Conservation (phyloP, 2,113 vertebrate species). For the Pongo abelii region DNA sequence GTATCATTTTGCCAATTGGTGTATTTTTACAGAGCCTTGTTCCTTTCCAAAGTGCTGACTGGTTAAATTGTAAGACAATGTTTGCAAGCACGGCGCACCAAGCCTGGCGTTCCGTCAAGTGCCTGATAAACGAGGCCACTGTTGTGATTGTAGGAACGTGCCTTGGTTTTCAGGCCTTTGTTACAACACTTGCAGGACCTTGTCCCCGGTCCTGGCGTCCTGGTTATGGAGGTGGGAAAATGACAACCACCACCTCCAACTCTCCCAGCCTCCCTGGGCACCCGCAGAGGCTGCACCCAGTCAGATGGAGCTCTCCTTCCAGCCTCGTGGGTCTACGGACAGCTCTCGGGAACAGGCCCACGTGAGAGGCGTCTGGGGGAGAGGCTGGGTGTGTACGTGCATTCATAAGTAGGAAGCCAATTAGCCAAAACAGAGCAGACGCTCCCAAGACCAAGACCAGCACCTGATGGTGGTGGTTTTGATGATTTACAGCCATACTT, state of each 20-base stretch:
- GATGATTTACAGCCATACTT: accelerated
- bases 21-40: not conserved
- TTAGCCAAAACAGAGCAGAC: accelerated
- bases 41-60: accelerated
- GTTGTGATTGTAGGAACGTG: accelerated
- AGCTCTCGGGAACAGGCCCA: not conserved
- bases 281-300: accelerated
- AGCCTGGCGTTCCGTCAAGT: accelerated
- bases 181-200: accelerated
- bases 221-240: too few relatives aligned
- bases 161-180: not conserved
- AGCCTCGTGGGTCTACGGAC: not conserved
- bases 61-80: accelerated
- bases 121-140: accelerated
- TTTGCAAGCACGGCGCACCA: not conserved
- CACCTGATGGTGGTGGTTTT: accelerated
- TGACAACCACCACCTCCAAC: accelerated
- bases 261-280: not conserved
- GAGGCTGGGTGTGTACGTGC: accelerated
- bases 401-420: accelerated
- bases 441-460: accelerated
- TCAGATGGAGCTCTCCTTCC: not conserved
- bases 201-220: not conserved
- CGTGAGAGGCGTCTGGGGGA: not conserved
- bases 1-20: not conserved